Evolutionary conservation across 2,113 vertebrate genomes (phyloP).

Genomic region (Ceyx melanurus): DNA sequence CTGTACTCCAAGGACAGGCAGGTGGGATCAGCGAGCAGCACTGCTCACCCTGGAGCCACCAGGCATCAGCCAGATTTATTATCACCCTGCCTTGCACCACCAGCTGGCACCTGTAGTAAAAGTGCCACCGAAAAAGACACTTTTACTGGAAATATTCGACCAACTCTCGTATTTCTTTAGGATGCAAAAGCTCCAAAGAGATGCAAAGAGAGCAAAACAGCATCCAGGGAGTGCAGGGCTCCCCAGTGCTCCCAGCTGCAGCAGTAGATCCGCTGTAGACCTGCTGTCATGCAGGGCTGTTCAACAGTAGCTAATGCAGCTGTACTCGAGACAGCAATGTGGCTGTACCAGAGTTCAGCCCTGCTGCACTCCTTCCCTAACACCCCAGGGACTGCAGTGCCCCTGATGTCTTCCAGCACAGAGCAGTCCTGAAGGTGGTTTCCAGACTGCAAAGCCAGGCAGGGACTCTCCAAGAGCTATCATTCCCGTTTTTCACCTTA

Average conservation of each 20-base stretch:
- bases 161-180: background rate
- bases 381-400: conserved; percentile 26
- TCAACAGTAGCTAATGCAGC: conserved; percentile 50
- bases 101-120: background rate
- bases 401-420: background rate
- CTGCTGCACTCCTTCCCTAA: background rate
- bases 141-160: background rate
- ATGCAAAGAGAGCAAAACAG: background rate
- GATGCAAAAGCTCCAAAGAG: conserved; percentile 2
- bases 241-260: conserved; percentile 10
- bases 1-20: background rate
- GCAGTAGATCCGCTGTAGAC: conserved; percentile 38
- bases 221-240: background rate
- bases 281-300: conserved; percentile 26
- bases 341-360: background rate
- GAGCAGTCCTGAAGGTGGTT: background rate
- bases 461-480: background rate
- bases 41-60: background rate
- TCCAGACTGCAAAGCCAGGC: background rate
- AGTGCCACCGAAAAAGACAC: background rate
- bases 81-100: background rate
- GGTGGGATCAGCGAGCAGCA: background rate
- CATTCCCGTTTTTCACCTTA: background rate
- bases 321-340: background rate
- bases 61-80: background rate